These are phyloP conservation scores for Riptortus pedestris DNA, from an alignment of 1,140 invertebrate species.

Conservation along the genomic window DNA sequence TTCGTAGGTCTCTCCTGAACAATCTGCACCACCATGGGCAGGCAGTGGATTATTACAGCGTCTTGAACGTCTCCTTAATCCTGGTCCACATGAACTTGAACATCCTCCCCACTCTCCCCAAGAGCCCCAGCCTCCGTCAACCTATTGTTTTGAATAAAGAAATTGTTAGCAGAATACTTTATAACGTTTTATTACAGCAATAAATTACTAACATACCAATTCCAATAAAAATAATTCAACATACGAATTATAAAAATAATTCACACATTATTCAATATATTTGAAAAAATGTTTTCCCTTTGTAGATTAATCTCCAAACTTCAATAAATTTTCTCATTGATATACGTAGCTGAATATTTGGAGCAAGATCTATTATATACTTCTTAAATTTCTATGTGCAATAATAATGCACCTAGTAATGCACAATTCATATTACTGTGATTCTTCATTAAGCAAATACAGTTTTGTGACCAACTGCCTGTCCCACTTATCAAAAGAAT, in stretches of 20 bases:
- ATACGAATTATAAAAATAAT: background rate
- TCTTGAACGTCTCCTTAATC: conserved; percentile 39
- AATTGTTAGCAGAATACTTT: background rate
- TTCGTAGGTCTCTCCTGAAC: conserved; percentile 37
- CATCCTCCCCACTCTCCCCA: conserved; percentile 44
- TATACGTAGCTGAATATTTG: too few relatives aligned
- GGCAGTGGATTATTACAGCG: conserved; percentile 42
- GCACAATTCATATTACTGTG: too few relatives aligned
- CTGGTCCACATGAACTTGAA: conserved; percentile 42
- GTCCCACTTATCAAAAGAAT: too few relatives aligned
- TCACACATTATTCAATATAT: too few relatives aligned
- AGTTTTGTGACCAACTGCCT: too few relatives aligned
- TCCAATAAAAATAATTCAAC: background rate
- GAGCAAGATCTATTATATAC: too few relatives aligned
- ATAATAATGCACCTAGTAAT: too few relatives aligned
- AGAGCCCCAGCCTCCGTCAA: conserved; percentile 38
- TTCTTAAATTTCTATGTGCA: too few relatives aligned
- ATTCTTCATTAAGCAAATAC: too few relatives aligned
- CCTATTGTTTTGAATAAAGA: conserved; percentile 23
- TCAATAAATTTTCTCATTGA: too few relatives aligned
- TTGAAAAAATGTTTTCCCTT: too few relatives aligned
- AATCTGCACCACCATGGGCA: conserved; percentile 38
- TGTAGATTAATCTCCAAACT: too few relatives aligned
- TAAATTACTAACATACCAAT: background rate
- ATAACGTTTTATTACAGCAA: background rate